phyloP scores from a whole-genome alignment of 1,140 invertebrate genomes.

The Scylla paramamosain region DNA sequence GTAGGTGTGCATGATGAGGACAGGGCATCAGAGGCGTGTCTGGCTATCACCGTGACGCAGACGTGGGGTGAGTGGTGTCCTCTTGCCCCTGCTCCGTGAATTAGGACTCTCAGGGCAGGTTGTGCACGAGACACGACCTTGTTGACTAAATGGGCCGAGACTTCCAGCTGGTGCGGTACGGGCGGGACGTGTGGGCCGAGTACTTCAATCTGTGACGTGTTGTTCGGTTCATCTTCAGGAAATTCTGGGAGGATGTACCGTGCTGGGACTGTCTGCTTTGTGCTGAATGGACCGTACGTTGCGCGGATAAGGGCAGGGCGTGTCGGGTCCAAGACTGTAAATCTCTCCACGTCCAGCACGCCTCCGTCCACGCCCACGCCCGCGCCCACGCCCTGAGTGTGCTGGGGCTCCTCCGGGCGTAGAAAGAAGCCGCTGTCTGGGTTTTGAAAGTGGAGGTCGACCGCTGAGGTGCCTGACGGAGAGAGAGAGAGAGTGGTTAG shows the following conservation, averaged over 20 bases:
- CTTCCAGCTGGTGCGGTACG: conserved; percentile 86
- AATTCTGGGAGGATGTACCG: conserved; percentile 92
- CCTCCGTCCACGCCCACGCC: conserved; percentile 69
- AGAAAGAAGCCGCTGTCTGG: conserved; percentile 77
- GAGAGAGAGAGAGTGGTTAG: not conserved
- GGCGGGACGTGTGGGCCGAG: conserved; percentile 78
- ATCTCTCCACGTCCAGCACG: conserved; percentile 82
- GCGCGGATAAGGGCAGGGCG: conserved; percentile 92
- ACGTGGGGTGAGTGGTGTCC: conserved; percentile 75
- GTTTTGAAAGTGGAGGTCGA: conserved; percentile 77
- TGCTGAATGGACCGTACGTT: conserved; percentile 95
- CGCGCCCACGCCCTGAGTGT: conserved; percentile 58
- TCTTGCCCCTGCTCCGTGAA: conserved; percentile 86
- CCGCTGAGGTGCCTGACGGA: conserved; percentile 47
- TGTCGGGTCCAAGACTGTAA: conserved; percentile 93
- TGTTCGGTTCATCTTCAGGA: conserved; percentile 81
- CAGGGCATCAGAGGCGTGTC: conserved; percentile 62
- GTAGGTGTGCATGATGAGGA: conserved; percentile 77
- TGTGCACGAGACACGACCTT: conserved; percentile 90
- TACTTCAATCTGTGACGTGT: conserved; percentile 78
- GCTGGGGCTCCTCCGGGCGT: conserved; percentile 64
- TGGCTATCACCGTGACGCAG: conserved; percentile 66
- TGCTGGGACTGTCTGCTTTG: conserved; percentile 95
- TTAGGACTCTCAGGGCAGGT: conserved; percentile 92
- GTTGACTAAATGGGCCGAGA: conserved; percentile 94